Percentiles rank a stretch among this genome's conserved stretches.
Evolutionary conservation across 2,797 vertebrate species (phyloP).

Genomic region (Oceanodroma leucorhoa): DNA sequence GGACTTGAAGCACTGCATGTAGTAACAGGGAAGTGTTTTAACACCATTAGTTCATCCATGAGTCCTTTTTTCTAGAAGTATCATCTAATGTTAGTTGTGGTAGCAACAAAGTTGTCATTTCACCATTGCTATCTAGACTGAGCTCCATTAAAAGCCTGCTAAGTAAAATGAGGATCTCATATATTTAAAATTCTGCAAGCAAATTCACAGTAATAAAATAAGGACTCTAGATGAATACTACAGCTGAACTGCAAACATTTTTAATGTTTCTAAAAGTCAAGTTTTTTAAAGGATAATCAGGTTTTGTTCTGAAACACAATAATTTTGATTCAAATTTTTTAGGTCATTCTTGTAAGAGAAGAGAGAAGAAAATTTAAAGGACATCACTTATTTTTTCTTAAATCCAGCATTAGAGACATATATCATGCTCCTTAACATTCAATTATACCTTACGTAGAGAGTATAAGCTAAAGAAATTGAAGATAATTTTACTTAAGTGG

Average conservation of each 20-base stretch:
- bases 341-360: neutral
- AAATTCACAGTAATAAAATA: neutral
- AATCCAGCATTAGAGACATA: neutral
- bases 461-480: neutral
- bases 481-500: neutral
- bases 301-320: neutral
- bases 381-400: neutral
- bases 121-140: neutral
- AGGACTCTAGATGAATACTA: neutral
- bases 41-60: neutral
- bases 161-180: neutral
- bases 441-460: neutral
- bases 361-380: neutral
- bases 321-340: neutral
- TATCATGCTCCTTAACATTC: neutral
- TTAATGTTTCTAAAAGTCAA: neutral
- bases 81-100: neutral
- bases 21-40: neutral
- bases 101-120: neutral
- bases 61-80: neutral
- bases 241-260: neutral
- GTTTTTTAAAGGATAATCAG: neutral
- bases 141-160: neutral
- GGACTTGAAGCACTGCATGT: neutral
- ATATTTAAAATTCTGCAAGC: neutral